Evolutionary conservation across 2,888 invertebrate species (phyloP), one percentile per base, ranked within the genome.

Genomic region (Hedya salicella): DNA sequence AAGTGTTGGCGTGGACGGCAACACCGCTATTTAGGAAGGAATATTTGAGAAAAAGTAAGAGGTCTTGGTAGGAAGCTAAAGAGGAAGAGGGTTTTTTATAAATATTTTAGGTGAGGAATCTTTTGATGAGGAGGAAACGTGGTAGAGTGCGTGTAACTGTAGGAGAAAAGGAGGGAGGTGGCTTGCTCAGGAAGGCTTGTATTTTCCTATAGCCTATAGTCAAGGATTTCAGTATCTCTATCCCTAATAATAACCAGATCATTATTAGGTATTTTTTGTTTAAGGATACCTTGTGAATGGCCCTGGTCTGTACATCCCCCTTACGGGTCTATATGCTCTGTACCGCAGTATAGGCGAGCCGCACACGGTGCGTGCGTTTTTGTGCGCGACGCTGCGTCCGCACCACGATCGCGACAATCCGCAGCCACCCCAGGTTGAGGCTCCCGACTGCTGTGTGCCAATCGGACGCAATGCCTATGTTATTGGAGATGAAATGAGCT

Each of bases 301-400:
- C 9, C 87, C 79, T 69, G 89, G 85, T 2, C 75, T 83, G 67
- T 80, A 87, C 64, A 71, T 93, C 17, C 93, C 94, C 0, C 74
- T 94, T 53, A 83, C 83, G 71, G 83, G 79, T 2, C 74, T 88
- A 9, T 93, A 93, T 70, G 72, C 80, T 46, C 75, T 94, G 42
- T 94, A 93, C 77, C 78, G 78, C 65, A 74, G 73, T 30, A 73
- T 93, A 42, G 93, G 92, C 11, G 91, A 93, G 69, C 92, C 93
- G 0, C 91, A 89, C 68, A 88, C 92, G 0, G 84, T 89, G 13
- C 85, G 88, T 13, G 74, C 76, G 21, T 88, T 92, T 68, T 72
- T 93, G 3, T 76, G 80, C 62, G 83, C 87, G 1, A 78, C 84
- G 21, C 86, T 85, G 9, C 75, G 73, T 11, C 76, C 85, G 2